A percentile compares a stretch with the other conserved stretches of the same genome.
Conservation (phyloP, 2,113 vertebrate species). For the Leucopsar rothschildi region DNA sequence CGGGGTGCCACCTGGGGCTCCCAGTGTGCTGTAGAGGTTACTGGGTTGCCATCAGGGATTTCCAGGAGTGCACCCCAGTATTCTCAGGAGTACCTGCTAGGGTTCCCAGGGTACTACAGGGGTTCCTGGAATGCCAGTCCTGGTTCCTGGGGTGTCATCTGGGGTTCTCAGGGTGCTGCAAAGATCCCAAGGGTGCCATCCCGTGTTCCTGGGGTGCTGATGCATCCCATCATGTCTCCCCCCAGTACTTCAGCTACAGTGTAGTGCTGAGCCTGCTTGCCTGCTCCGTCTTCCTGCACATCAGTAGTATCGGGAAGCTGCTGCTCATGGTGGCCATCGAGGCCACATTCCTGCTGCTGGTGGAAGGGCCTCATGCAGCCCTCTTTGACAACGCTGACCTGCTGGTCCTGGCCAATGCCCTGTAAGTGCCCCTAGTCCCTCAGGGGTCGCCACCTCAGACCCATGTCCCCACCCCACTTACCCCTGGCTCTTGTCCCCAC, state of each 20-base stretch:
- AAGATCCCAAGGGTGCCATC: background rate
- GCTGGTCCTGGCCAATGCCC: slow-evolving; percentile 87
- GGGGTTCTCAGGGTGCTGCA: background rate
- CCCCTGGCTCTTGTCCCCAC: background rate
- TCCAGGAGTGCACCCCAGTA: background rate
- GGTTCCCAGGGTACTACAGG: background rate
- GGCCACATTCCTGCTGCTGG: slow-evolving; percentile 86
- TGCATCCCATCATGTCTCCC: background rate
- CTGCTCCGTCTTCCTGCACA: slow-evolving; percentile 96
- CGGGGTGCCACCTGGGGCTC: background rate
- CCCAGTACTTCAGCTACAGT: slow-evolving; percentile 90
- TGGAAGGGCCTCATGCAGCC: slow-evolving; percentile 87
- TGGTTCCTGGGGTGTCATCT: background rate
- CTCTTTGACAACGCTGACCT: slow-evolving; percentile 96
- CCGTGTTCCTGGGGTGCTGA: fast-evolving
- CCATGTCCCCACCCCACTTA: background rate
- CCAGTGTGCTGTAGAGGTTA: background rate
- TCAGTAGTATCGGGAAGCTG: slow-evolving; percentile 95
- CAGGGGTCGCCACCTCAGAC: background rate
- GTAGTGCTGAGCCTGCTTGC: slow-evolving; percentile 92
- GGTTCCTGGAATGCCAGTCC: background rate
- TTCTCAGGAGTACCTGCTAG: background rate
- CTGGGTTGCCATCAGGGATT: background rate
- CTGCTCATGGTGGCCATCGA: slow-evolving; percentile 89
- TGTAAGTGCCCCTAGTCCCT: slow-evolving; percentile 75